Evolutionary conservation across 2,113 vertebrate species (phyloP).

Genomic region (Procavia capensis): DNA sequence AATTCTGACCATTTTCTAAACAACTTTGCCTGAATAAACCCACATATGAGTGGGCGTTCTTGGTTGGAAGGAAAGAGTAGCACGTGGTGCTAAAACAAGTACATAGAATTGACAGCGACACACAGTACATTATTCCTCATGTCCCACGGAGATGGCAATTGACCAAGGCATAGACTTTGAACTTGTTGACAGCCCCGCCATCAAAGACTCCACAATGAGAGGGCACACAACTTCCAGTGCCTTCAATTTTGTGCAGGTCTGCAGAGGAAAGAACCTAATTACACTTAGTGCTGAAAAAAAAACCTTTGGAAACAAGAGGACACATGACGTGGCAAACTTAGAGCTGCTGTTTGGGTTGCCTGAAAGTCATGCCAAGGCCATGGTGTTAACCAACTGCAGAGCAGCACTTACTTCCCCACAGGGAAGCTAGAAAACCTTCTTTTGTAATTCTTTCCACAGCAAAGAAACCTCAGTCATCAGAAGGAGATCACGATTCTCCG

Average conservation of each 20-base stretch:
- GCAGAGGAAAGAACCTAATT: constrained; percentile 96
- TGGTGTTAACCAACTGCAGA: constrained; percentile 93
- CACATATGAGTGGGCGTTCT: not conserved
- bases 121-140: not conserved
- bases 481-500: constrained; percentile 84
- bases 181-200: constrained; percentile 92
- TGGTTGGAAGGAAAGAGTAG: not conserved
- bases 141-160: constrained; percentile 84
- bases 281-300: constrained; percentile 94
- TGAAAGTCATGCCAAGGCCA: constrained; percentile 91
- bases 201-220: constrained; percentile 96
- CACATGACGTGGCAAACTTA: constrained; percentile 95
- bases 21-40: not conserved
- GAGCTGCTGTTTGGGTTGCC: constrained; percentile 94
- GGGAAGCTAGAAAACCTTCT: constrained; percentile 91
- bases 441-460: constrained; percentile 88
- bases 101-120: not conserved
- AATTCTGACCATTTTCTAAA: not conserved
- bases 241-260: constrained; percentile 91
- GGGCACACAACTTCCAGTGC: constrained; percentile 96
- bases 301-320: constrained; percentile 94
- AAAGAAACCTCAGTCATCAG: constrained; percentile 85
- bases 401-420: constrained; percentile 89
- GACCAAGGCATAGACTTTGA: constrained; percentile 95
- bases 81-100: not conserved